Base-by-base conservation (phyloP, 1,140 invertebrate species). In the Cydia pomonella region DNA sequence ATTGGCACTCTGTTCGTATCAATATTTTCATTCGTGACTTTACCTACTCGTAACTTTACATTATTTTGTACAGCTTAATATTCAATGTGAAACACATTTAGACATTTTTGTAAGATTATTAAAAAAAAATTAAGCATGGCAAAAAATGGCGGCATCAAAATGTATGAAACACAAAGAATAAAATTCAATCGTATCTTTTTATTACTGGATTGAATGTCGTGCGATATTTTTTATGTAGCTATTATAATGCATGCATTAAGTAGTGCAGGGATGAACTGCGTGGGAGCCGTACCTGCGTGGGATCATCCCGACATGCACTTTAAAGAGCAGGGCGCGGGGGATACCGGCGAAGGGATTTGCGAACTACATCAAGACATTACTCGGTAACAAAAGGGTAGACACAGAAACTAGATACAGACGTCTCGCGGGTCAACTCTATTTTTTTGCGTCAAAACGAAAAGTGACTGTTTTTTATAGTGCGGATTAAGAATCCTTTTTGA, bases 201-300 rank as follows among this genome's bases (percentile, higher is more conserved):
- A 21, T 23, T 59, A 59, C 53, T 59, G 21, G 7, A 59, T 23
- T 59, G 53, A 59, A 59, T 59, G 53, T 59, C 53, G 7, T 59
- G 18, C 53, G 9, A 59, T 59, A 21, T 59, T 50, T 59, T 59
- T 59, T 59, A 59, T 23, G 18, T 1, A 59, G 53, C 18, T 18
- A 59, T 59, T 59, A 59, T 59, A 59, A 59, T 59, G 21, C 53
- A 59, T 59, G 53, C 53, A 59, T 59, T 23, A 59, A 59, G 53
- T 59, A 59, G 53, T 21, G 64, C 33, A 64, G 63, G 25, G 29
- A 69, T 33, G 27, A 29, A 33, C 27, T 18, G 64, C 64, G 64
- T 69, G 64, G 64, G 64, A 69, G 64, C 64, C 27, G 16, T 69
- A 69, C 64, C 64, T 69, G 64, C 64, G 64, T 10, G 64, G 27